Evolutionary conservation across 2,797 vertebrate species (phyloP), one percentile per base, ranked within the genome.

Genomic region (Cygnus olor): DNA sequence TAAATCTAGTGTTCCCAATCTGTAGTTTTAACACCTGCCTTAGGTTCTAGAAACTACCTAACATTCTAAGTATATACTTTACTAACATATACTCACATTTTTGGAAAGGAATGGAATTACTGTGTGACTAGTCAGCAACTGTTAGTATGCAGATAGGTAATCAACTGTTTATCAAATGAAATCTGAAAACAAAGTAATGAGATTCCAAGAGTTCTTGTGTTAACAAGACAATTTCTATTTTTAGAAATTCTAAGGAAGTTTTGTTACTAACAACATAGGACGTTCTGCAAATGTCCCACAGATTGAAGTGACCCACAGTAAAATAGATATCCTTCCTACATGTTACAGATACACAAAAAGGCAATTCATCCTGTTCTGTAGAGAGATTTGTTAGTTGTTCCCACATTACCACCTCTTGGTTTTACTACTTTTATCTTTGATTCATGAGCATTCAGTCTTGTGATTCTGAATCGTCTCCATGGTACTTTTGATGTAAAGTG

Each of bases 231-330:
- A 51, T 45, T 76, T 92, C 22, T 92, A 32, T 63, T 88, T 93
- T 88, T 83, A 89, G 87, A 93, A 92, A 79, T 42, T n/a, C 49
- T 66, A 54, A 85, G 92, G 81, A 95, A 89, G 88, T 72, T 89
- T 82, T 95, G 90, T 93, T 95, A 82, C 72, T 89, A 92, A 72
- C 88, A 94, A 86, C 86, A 89, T 53, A 95, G 86, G 87, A 83
- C 78, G 57, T 92, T 87, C 19, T 80, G 34, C 38, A 89, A 90
- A 74, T 70, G 61, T 70, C 47, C 19, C 64, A 73, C 68, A 34
- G 40, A 28, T 28, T 92, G 51, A 94, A 89, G 71, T 80, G 82
- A 60, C 28, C 71, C 53, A 45, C 25, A 68, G 10, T 61, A 61
- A 82, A 77, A 73, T 17, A 65, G 63, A 69, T 90, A 93, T 68